Evolutionary conservation across 2,113 vertebrate species (phyloP).

Genomic region (Holacanthus passer): DNA sequence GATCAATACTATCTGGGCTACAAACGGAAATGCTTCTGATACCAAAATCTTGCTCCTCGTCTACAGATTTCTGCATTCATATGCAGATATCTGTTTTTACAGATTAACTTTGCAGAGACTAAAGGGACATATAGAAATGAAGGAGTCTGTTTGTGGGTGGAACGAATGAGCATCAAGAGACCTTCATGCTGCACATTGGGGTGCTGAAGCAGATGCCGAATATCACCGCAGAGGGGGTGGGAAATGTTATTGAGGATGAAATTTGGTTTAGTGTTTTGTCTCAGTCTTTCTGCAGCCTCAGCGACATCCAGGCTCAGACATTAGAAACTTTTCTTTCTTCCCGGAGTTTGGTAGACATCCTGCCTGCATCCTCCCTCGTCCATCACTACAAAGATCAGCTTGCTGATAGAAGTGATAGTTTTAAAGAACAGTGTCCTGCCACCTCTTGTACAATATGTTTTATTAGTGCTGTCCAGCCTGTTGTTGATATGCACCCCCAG

Average conservation of each 20-base stretch:
- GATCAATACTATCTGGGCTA: too few relatives aligned
- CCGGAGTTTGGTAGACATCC: conserved; percentile 10
- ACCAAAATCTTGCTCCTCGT: too few relatives aligned
- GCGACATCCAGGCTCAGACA: conserved; percentile 9
- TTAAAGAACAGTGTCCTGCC: conserved; percentile 61
- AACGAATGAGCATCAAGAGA: conserved; percentile 56
- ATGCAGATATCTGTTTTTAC: too few relatives aligned
- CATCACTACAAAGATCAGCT: conserved; percentile 5
- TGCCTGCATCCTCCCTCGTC: conserved; percentile 17
- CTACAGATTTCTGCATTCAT: too few relatives aligned
- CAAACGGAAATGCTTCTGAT: too few relatives aligned
- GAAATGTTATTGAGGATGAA: conserved; percentile 44
- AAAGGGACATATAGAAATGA: conserved; percentile 45
- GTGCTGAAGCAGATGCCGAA: conserved; percentile 45
- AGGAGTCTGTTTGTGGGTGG: conserved; percentile 55
- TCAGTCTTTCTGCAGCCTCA: conserved; percentile 17
- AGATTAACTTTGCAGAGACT: conserved; percentile 50
- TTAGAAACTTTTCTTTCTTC: not conserved
- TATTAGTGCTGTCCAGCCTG: conserved; percentile 67
- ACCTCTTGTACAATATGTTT: conserved; percentile 57
- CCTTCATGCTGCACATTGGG: conserved; percentile 48
- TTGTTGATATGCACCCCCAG: conserved; percentile 60
- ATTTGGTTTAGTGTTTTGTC: conserved; percentile 43
- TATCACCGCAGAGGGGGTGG: conserved; percentile 37
- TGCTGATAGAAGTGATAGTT: conserved; percentile 39